Evolutionary conservation across 2,888 invertebrate species (phyloP), one percentile per base, ranked within the genome.

Genomic region (Acanthacorydalis orientalis): DNA sequence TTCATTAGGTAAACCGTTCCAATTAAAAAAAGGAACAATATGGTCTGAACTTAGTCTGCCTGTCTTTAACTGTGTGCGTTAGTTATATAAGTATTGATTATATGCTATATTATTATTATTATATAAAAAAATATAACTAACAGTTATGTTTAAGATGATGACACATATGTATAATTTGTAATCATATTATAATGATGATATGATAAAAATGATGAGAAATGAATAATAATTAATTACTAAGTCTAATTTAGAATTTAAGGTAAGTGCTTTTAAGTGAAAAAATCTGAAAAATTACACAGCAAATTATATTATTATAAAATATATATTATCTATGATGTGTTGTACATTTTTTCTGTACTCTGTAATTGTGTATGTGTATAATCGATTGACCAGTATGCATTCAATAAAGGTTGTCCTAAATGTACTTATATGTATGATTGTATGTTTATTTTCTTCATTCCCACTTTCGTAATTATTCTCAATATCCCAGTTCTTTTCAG

Each of bases 371-470:
- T 47, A 68, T 67, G 55, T 59, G 56, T 54, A 57, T 65, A 63
- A 23, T 23, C 23, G 64, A 64, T 64, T 67, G 68, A 69, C 70
- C 68, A 70, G 68, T 69, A 68, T 68, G 68, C 68, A 69, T 69
- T 69, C 67, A 70, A 70, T 70, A 70, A 70, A 70, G 69, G 69
- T 69, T 69, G 69, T 69, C 68, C 66, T 69, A 65, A 68, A 67
- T 65, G 65, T 67, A 63, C 49, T 43, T 51, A 44, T 33, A 32
- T 15, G 16, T 39, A 15, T 39, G 12, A 39, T 39, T 39, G 10
- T 9, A 9, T 39, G 23, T 23, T 23, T 23, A 23, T 23, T 23
- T 23, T 23, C 23, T 23, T 23, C 23, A 23, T 23, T 23, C 23
- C 2, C 6, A 4, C 23, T 4, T 23, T 6, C 23, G n/a, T n/a